Conservation (phyloP, 2,888 invertebrate species). For the Entomobrya multifasciata region DNA sequence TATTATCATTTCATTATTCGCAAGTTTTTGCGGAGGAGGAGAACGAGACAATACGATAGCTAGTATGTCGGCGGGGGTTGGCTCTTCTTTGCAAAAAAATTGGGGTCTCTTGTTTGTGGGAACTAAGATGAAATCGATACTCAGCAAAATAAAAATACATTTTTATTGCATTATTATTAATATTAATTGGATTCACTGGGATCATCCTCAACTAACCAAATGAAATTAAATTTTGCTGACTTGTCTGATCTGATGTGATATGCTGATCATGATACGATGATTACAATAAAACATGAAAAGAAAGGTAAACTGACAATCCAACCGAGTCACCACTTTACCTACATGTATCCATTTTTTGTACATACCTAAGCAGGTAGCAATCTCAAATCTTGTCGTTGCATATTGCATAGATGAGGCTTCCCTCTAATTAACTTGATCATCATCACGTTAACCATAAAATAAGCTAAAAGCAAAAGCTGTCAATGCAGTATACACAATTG, state of each 20-base stretch:
- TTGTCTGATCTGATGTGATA: background rate
- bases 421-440: conserved; percentile 50
- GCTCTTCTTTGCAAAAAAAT: too few species aligned
- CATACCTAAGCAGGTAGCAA: too few species aligned
- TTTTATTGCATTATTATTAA: background rate
- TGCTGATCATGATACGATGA: too few species aligned
- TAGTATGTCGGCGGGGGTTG: conserved; percentile 3
- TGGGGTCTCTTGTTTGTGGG: too few species aligned
- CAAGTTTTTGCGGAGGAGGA: conserved; percentile 1
- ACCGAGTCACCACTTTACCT: too few species aligned
- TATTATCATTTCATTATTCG: background rate
- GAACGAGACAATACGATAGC: too few species aligned
- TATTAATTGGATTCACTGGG: background rate
- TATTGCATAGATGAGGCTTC: conserved; percentile 46
- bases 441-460: conserved; percentile 26
- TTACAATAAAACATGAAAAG: too few species aligned
- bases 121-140: conserved; percentile 52
- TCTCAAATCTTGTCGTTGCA: too few species aligned
- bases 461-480: conserved; percentile 16
- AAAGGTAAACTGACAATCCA: too few species aligned
- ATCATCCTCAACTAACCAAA: background rate
- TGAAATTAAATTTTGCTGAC: background rate
- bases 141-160: background rate
- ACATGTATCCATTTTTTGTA: background rate
- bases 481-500: too few species aligned